phyloP scores from a whole-genome alignment of 1,140 invertebrate species.

The Protaetia brevitarsis region DNA sequence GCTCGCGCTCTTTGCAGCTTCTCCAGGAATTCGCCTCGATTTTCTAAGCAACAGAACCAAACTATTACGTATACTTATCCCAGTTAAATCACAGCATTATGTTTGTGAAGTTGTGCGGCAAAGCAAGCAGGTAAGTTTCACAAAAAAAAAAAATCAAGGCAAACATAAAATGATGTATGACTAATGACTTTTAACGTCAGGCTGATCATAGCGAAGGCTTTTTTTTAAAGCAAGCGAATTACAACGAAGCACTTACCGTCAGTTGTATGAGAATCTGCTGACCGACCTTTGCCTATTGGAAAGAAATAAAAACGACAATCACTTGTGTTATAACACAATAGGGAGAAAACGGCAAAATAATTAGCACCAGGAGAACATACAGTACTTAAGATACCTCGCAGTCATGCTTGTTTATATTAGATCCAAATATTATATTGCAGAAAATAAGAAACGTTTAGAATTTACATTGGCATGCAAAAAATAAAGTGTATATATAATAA shows the following conservation, averaged over 20 bases:
- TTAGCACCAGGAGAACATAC: slow-evolving; percentile 6
- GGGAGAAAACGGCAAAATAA: slow-evolving; percentile 17
- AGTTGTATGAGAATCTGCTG: slow-evolving; percentile 50
- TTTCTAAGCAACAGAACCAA: slow-evolving; percentile 61
- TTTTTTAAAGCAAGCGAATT: slow-evolving; percentile 14
- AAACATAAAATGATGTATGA: too few relatives aligned
- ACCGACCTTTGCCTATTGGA: slow-evolving; percentile 50
- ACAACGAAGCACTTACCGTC: slow-evolving; percentile 49
- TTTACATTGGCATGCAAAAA: too few relatives aligned
- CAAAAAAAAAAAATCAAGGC: too few relatives aligned
- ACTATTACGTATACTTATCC: background rate
- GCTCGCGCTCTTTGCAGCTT: slow-evolving; percentile 87
- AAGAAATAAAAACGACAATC: slow-evolving; percentile 35
- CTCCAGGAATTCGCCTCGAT: slow-evolving; percentile 93
- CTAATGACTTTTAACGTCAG: too few relatives aligned
- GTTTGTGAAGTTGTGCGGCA: background rate
- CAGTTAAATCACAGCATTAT: background rate
- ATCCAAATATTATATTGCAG: too few relatives aligned
- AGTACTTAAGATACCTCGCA: background rate
- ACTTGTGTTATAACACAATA: slow-evolving; percentile 43
- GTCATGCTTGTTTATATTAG: background rate
- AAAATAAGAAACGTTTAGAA: too few relatives aligned
- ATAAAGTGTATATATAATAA: too few relatives aligned
- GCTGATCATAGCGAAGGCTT: background rate
- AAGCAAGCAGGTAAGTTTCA: background rate